phyloP scores from a whole-genome alignment of 23 tunicate genomes.

The Oikopleura dioica region DNA sequence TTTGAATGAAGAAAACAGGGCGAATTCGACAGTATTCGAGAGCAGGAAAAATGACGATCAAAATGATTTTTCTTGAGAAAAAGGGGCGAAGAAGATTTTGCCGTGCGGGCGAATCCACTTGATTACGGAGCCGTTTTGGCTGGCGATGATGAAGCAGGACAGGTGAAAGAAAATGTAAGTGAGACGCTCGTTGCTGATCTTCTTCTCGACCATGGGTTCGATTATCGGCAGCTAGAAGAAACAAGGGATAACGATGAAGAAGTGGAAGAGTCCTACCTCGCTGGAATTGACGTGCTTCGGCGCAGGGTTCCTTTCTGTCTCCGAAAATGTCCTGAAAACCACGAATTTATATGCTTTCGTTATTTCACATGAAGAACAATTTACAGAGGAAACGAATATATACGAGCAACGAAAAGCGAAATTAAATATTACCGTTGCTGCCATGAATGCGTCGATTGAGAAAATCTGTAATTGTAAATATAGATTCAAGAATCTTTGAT shows the following conservation, averaged over 20 bases:
- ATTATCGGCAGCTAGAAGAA: not conserved
- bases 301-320: not conserved
- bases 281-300: too few species aligned
- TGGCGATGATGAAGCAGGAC: conserved; percentile 34
- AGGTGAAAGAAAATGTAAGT: conserved; percentile 73
- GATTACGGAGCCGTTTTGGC: conserved; percentile 24
- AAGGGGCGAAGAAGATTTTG: too few species aligned
- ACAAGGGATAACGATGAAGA: too few species aligned
- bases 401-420: too few species aligned
- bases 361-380: too few species aligned
- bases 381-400: too few species aligned
- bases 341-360: not conserved
- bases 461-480: not conserved
- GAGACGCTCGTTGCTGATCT: conserved; percentile 20
- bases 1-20: too few species aligned
- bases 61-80: too few species aligned
- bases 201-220: not conserved
- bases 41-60: too few species aligned
- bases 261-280: too few species aligned
- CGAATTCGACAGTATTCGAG: too few species aligned
- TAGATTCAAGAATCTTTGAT: not conserved
- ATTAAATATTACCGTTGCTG: too few species aligned
- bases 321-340: not conserved
- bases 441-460: not conserved
- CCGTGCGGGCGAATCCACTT: conserved; percentile 2